Percentiles rank a stretch among this genome's conserved stretches.
Conservation (phyloP, 1,140 invertebrate species). For the Halictus rubicundus region DNA sequence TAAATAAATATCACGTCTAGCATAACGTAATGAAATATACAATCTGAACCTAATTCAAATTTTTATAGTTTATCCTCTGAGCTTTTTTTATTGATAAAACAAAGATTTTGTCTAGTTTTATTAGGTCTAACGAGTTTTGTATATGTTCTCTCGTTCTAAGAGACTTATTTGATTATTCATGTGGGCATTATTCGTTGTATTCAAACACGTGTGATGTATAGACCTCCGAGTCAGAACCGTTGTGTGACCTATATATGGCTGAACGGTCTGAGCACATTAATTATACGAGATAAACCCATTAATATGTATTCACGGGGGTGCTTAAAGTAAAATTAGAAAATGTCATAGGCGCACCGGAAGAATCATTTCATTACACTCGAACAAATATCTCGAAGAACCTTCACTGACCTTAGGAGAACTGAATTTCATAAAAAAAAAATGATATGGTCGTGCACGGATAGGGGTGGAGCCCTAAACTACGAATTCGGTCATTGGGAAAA, state of each 20-base stretch:
- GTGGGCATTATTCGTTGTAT: neutral
- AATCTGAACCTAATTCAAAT: too few species aligned
- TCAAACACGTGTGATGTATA: neutral
- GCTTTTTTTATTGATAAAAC: too few species aligned
- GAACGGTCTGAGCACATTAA: neutral
- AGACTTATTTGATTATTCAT: neutral
- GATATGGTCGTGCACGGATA: too few species aligned
- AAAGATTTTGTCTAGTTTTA: too few species aligned
- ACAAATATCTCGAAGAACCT: too few species aligned
- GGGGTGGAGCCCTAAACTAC: too few species aligned
- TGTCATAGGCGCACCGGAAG: neutral
- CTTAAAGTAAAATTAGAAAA: neutral
- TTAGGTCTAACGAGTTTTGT: neutral
- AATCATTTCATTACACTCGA: neutral
- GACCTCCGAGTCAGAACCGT: neutral
- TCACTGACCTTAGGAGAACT: too few species aligned
- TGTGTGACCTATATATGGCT: neutral
- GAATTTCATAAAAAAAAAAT: too few species aligned
- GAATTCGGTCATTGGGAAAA: too few species aligned
- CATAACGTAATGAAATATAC: too few species aligned
- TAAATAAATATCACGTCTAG: too few species aligned
- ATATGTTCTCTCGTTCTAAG: neutral
- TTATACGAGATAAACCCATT: neutral
- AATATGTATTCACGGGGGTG: neutral
- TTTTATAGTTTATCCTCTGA: too few species aligned